A percentile compares a stretch with the other conserved stretches of the same genome.
phyloP scores from a whole-genome alignment of 2,113 vertebrate species.

The Anser brachyrhynchus region DNA sequence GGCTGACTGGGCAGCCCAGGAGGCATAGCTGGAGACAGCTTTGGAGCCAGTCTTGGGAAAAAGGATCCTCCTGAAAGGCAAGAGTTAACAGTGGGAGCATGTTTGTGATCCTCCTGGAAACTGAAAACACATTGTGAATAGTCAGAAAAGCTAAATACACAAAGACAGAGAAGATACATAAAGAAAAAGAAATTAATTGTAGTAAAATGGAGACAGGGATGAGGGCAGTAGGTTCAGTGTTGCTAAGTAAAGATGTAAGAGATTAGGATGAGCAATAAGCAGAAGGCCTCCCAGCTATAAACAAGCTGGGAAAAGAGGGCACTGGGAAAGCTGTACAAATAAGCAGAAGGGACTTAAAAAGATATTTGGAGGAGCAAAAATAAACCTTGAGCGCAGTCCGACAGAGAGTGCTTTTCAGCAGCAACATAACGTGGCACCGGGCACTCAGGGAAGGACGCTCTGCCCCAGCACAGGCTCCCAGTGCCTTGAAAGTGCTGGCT shows the following conservation, averaged over 20 bases:
- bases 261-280: conserved; percentile 41
- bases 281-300: conserved; percentile 28
- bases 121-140: neutral
- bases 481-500: neutral
- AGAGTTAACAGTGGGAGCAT: neutral
- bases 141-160: neutral
- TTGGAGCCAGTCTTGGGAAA: neutral
- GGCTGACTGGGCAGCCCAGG: neutral
- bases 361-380: conserved; percentile 25
- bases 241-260: neutral
- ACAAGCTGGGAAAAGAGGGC: conserved; percentile 11
- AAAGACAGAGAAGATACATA: neutral
- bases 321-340: conserved; percentile 30
- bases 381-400: neutral
- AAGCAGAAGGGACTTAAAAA: conserved; percentile 1
- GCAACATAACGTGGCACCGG: accelerated
- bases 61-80: neutral
- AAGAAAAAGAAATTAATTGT: neutral
- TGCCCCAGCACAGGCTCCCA: neutral
- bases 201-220: neutral
- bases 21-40: neutral
- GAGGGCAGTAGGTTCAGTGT: neutral
- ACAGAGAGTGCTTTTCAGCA: neutral
- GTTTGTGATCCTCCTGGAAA: neutral
- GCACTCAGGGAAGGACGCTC: accelerated